Base-by-base conservation (phyloP, 2,113 vertebrate species). In the Dolichallabes microphthalmus region DNA sequence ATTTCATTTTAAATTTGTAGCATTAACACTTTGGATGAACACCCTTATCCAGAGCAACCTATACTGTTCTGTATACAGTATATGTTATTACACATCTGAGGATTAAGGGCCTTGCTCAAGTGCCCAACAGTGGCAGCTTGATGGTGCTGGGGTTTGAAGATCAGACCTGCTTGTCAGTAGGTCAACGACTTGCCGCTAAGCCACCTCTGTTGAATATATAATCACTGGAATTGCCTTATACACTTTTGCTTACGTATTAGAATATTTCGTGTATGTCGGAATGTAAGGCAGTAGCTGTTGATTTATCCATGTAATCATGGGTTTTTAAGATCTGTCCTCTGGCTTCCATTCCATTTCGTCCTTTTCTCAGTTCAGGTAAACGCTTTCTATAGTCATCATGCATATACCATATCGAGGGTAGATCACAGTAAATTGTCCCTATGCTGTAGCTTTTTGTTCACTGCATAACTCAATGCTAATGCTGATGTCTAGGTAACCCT, bases 401-500 rank as follows among this genome's bases (percentile, higher is more conserved):
- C 50, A 17, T 17, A 53, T 27, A 57, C 15, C n/a, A 57, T 30
- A 27, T 27, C 0, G n/a, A 39, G 7, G 30, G 27, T 32, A 35
- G 19, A 45, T 71, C 11, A 39, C 68, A 71, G 39, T 71, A n/a
- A 74, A 73, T 50, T 5, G 35, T 19, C 52, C n/a, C 27, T 55
- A 11, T 57, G 75, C 4, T 32, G 27, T 32, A 78, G 75, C 25
- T 12, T 78, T 35, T 58, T 20, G 2, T 13, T 58, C 55, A 58
- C 17, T 32, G 4, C 11, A 22, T 39, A 60, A 20, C 55, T 27
- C 13, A 57, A 19, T 22, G 39, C 55, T 83, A 45, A 14, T 8
- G 75, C 79, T 87, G 57, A 80, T 83, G 60, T 85, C 19, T 61
- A 88, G 97, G 96, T 81, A 98, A 97, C 92, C 97, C 96, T 0